phyloP scores from a whole-genome alignment of 2,113 vertebrate genomes.

The Grus americana region DNA sequence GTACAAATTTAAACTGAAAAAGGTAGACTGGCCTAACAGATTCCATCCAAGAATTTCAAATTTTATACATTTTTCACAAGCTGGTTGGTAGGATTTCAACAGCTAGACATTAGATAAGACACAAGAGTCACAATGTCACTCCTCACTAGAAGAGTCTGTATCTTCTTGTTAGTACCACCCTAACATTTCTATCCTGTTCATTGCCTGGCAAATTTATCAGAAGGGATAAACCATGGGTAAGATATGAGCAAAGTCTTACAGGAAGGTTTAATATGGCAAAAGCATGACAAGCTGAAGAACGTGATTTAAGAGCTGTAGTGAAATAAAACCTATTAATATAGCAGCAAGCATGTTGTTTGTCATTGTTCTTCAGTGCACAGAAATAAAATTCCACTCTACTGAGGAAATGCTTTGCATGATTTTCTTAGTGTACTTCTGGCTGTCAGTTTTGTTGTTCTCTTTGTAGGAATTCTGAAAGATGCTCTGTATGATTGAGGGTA shows the following conservation, averaged over 20 bases:
- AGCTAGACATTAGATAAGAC: not conserved
- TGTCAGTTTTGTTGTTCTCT: constrained; percentile 1
- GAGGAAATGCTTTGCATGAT: not conserved
- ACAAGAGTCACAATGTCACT: not conserved
- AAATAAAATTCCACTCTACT: not conserved
- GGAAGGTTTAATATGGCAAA: not conserved
- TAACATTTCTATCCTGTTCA: not conserved
- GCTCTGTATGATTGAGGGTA: not conserved
- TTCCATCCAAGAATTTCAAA: not conserved
- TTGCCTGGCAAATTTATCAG: not conserved
- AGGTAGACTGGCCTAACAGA: not conserved
- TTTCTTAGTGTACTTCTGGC: not conserved
- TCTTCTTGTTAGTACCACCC: not conserved
- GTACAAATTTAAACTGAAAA: not conserved
- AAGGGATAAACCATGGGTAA: not conserved
- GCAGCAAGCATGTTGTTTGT: not conserved
- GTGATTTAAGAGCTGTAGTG: not conserved
- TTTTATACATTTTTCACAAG: not conserved
- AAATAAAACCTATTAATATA: not conserved
- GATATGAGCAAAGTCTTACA: not conserved
- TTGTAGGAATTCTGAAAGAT: not conserved
- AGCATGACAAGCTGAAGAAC: not conserved
- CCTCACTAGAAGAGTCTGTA: not conserved
- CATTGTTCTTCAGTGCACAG: not conserved
- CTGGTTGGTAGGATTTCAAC: not conserved